Percentiles rank a stretch among this genome's conserved stretches.
Conservation (phyloP, 2,113 vertebrate species). For the Condylura cristata region DNA sequence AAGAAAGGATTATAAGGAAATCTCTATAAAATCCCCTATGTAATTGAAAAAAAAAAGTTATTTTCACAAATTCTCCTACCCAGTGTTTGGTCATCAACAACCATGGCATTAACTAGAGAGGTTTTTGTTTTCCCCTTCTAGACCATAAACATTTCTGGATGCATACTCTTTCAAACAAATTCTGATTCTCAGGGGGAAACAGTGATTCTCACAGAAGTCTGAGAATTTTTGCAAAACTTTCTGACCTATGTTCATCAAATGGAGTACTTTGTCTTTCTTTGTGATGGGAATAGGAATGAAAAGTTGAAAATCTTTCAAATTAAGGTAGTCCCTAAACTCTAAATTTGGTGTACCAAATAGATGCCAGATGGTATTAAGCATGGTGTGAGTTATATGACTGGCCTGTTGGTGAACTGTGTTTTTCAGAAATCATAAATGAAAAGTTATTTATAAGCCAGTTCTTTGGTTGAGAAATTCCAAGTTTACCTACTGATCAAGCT, state of each 20-base stretch:
- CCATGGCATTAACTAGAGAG: not conserved
- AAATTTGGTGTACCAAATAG: not conserved
- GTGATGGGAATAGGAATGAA: not conserved
- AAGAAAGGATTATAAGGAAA: slow-evolving; percentile 15
- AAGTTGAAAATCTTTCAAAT: slow-evolving; percentile 4
- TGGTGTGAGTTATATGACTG: not conserved
- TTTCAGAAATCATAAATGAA: not conserved
- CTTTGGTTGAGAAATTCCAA: slow-evolving; percentile 25
- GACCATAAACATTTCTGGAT: not conserved
- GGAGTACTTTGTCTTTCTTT: slow-evolving; percentile 11
- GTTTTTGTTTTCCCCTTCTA: not conserved
- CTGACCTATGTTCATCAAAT: not conserved
- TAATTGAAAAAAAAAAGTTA: not conserved
- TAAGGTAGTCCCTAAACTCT: not conserved
- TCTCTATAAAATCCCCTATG: not conserved
- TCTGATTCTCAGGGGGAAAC: not conserved
- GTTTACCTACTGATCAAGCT: slow-evolving; percentile 46
- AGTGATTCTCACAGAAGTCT: slow-evolving; percentile 19
- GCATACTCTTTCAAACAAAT: slow-evolving; percentile 8
- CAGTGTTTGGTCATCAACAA: not conserved
- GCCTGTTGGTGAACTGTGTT: not conserved
- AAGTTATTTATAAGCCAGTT: slow-evolving; percentile 25
- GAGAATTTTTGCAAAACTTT: not conserved
- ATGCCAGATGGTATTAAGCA: not conserved
- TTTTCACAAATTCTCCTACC: not conserved